Evolutionary conservation across 2,888 invertebrate species (phyloP).

Genomic region (Parnassius orleans): DNA sequence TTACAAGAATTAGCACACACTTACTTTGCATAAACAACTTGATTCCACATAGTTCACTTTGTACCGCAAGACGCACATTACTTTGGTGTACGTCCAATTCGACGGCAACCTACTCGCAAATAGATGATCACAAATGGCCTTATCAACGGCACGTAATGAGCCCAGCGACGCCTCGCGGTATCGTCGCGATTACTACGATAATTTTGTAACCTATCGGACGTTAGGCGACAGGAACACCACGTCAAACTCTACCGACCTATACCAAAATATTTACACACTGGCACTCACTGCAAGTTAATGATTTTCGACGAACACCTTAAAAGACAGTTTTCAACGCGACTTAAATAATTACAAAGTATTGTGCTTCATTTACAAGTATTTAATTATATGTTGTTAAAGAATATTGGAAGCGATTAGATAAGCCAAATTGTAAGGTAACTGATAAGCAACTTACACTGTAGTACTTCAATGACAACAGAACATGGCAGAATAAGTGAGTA

Average conservation of each 20-base stretch:
- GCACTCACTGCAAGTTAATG: neutral
- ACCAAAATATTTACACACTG: constrained; percentile 1
- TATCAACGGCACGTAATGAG: constrained; percentile 39
- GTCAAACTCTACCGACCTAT: constrained; percentile 28
- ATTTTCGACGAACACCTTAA: neutral
- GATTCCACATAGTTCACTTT: constrained; percentile 28
- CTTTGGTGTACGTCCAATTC: constrained; percentile 2
- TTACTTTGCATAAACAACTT: constrained; percentile 22
- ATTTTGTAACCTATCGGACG: constrained; percentile 38
- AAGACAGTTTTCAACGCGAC: constrained; percentile 24
- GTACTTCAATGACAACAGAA: constrained; percentile 13
- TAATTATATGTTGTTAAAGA: constrained; percentile 32
- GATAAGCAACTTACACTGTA: constrained; percentile 25
- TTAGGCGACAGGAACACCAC: constrained; percentile 36
- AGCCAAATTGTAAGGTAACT: constrained; percentile 26
- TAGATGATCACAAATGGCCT: constrained; percentile 34
- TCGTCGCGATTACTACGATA: constrained; percentile 41
- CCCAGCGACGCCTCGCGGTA: constrained; percentile 32
- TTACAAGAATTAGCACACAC: neutral
- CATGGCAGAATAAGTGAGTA: too few relatives aligned
- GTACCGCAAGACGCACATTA: constrained; percentile 1
- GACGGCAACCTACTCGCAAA: constrained; percentile 6
- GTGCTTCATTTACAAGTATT: constrained; percentile 29
- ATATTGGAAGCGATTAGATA: constrained; percentile 32
- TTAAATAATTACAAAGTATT: constrained; percentile 27